Evolutionary conservation across 1,140 invertebrate genomes (phyloP), one percentile per base, ranked within the genome.

Genomic region (Camponotus pennsylvanicus): DNA sequence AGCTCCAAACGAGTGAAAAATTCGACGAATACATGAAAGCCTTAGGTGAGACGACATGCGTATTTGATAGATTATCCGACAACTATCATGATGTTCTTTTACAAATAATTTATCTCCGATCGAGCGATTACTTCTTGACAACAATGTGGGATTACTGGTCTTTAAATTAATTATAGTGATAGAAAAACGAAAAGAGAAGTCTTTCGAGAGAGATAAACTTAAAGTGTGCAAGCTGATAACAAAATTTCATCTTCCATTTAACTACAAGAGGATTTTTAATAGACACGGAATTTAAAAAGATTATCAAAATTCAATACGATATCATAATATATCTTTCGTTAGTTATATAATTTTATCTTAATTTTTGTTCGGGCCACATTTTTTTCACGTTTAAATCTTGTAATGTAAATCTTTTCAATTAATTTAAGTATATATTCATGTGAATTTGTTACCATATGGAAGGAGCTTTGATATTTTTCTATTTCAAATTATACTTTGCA

Each of bases 11-110:
- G 57, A 97, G 97, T 79, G 97, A 98, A 75, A 98, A 98, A 92
- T 98, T 98, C 93, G 98, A 98, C 89, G 98, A 98, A 67, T 98
- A 97, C 94, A 97, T 98, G 97, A 98, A 98, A 95, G 96, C 96
- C 55, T 93, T 98, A 63, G 97, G 98, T 98, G 92, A 97, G 97
- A 96, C 42, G 79, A 52, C 27, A 61, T 13, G 21, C 18, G 15
- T 18, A 40, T 40, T 4, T n/a, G 11, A 9, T 67, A 37, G 3
- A 61, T 27, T 66, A 42, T 64, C 49, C 49, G 49, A 52, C 1
- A 52, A n/a, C 9, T 32, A 61, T 4, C 6, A n/a, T 15, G 27
- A 75, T 15, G 13, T 27, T 13, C 5, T 32, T 45, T 64, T 64
- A 32, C 21, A 18, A 5, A 34, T 13, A 11, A 3, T 40, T 45